Evolutionary conservation across 2,797 vertebrate species (phyloP), one percentile per base, ranked within the genome.

Genomic region (Momotus momota): DNA sequence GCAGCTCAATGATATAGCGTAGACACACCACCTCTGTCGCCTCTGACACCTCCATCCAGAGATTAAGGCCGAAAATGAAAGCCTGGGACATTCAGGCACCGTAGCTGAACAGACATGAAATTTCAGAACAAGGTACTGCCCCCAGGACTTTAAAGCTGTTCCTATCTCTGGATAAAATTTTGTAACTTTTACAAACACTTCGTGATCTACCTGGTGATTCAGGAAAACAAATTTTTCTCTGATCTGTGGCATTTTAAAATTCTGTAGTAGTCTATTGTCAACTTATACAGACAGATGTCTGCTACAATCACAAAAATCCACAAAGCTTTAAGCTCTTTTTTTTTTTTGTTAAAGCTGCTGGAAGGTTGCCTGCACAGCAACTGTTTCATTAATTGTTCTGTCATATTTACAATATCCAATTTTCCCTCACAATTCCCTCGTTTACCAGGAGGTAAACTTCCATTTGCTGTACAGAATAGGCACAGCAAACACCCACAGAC

Each of bases 371-470:
- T 40, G 11, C 27, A 5, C 1, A 41, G 71, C 67, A 77, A 66
- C 35, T 19, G 38, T 89, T 95, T 94, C 86, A 97, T 93, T 64
- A 58, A 84, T 8, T 57, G 17, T 33, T 79, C 48, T 38, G 41
- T 49, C 65, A 4, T 54, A 61, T 71, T 93, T 89, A 71, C 58
- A 87, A 11, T 18, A 74, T 26, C 46, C 15, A 3, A 0, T 51
- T 65, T 62, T 4, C 10, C 58, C 43, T 17, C 52, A 16, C 15
- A 16, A 43, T 12, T 43, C 41, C 41, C 41, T 43, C 10, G 41
- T 35, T 35, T 35, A 35, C 35, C 35, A 35, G 35, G 35, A 25
- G 9, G 51, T 20, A 52, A 81, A 46, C 46, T 49, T 23, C 3
- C 2, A 14, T 48, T 14, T 66, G 55, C 83, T 70, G 66, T 12